Percentiles rank a stretch among this genome's conserved stretches.
These are phyloP conservation scores for Panzeria rudis DNA, from an alignment of 2,888 invertebrate species.

Conservation along the genomic window DNA sequence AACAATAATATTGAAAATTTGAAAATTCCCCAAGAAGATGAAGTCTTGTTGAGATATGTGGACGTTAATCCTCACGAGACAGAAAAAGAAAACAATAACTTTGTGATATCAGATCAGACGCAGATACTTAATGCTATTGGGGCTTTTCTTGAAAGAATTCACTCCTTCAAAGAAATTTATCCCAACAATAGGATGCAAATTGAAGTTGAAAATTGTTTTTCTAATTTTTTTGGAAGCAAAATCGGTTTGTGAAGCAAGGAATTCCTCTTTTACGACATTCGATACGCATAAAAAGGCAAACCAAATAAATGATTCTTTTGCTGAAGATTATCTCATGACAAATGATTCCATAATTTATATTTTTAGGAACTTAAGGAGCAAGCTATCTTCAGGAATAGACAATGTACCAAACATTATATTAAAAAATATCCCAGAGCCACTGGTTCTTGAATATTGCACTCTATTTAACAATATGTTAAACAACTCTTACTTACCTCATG, in stretches of 20 bases:
- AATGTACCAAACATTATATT: conserved; percentile 4
- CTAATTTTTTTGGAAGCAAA: neutral
- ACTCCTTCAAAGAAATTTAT: neutral
- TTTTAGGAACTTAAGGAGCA: neutral
- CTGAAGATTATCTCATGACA: conserved; percentile 6
- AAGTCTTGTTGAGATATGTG: neutral
- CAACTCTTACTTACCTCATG: no score
- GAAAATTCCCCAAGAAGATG: neutral
- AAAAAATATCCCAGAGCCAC: neutral
- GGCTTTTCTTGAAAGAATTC: conserved; percentile 5
- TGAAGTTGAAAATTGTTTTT: neutral
- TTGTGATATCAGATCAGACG: neutral
- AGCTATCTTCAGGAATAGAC: neutral
- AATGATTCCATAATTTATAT: neutral
- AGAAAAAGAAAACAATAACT: neutral
- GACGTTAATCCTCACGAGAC: neutral
- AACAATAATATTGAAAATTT: neutral
- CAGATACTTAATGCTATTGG: conserved; percentile 9
- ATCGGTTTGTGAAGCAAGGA: neutral
- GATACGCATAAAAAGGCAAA: neutral
- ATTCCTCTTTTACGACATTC: neutral
- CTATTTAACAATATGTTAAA: no score
- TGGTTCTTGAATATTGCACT: neutral
- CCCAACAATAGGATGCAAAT: neutral
- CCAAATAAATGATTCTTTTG: neutral